phyloP scores from a whole-genome alignment of 2,888 invertebrate genomes.

The Spialia ferax region DNA sequence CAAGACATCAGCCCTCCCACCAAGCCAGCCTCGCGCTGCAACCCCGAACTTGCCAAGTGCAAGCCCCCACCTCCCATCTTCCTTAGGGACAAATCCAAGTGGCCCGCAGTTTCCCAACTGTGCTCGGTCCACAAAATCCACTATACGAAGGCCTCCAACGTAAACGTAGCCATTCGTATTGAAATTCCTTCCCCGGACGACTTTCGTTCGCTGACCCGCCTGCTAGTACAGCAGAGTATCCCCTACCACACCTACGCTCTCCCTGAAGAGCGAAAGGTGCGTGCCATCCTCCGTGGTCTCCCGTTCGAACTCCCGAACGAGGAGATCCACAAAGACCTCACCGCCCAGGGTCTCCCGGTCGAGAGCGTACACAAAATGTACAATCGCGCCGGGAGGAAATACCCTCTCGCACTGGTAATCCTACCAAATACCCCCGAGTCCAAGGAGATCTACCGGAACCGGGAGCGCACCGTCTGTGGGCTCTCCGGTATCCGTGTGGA shows the following conservation, averaged over 20 bases:
- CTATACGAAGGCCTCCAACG: not conserved
- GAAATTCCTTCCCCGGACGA: not conserved
- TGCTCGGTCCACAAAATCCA: not conserved
- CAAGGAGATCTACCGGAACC: not conserved
- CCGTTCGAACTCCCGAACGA: not conserved
- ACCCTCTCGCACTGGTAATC: not conserved
- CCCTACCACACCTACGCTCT: constrained; percentile 8
- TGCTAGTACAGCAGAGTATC: not conserved
- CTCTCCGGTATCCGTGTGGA: not conserved
- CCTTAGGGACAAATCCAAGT: not conserved
- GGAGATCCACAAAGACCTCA: not conserved
- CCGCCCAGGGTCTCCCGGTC: not conserved
- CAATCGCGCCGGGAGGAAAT: not conserved
- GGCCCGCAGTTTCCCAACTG: not conserved
- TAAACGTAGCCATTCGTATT: not conserved
- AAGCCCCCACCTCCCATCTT: constrained; percentile 3
- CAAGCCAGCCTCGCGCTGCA: not conserved
- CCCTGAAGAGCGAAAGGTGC: constrained; percentile 7
- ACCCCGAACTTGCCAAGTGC: not conserved
- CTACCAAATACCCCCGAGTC: not conserved
- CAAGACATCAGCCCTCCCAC: not conserved
- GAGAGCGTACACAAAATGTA: not conserved
- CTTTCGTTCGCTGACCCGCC: not conserved
- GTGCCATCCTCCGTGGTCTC: not conserved
- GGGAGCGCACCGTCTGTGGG: not conserved